Conservation (phyloP, 1,140 invertebrate species). For the Drosophila sp. region DNA sequence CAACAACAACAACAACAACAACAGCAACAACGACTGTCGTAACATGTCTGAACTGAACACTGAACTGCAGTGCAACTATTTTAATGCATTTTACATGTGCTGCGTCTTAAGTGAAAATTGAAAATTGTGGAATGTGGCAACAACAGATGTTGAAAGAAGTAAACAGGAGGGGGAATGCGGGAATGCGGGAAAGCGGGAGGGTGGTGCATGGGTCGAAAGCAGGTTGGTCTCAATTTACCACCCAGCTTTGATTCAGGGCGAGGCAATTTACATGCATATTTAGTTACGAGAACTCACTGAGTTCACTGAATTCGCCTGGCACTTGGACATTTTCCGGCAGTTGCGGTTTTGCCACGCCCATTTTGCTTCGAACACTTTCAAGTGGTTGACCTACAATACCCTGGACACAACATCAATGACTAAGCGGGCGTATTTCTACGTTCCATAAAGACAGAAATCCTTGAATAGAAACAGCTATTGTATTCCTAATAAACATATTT, state of each 20-base stretch:
- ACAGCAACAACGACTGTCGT: neutral
- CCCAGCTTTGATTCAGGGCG: conserved; percentile 21
- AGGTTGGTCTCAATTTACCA: no score
- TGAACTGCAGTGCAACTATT: conserved; percentile 32
- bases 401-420: neutral
- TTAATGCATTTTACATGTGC: conserved; percentile 59
- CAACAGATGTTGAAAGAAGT: no score
- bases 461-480: no score
- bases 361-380: conserved; percentile 19
- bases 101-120: neutral
- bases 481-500: no score
- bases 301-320: neutral
- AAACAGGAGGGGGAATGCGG: neutral
- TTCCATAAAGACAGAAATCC: neutral
- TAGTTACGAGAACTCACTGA: conserved; percentile 17
- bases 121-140: neutral
- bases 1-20: conserved; percentile 12
- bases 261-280: conserved; percentile 40
- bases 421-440: neutral
- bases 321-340: conserved; percentile 18
- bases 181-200: no score
- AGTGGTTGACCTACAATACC: conserved; percentile 18
- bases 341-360: conserved; percentile 27
- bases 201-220: no score
- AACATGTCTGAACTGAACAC: neutral